These are phyloP conservation scores for Hafferia zeledoni DNA, from an alignment of 2,797 vertebrate genomes.

Conservation along the genomic window DNA sequence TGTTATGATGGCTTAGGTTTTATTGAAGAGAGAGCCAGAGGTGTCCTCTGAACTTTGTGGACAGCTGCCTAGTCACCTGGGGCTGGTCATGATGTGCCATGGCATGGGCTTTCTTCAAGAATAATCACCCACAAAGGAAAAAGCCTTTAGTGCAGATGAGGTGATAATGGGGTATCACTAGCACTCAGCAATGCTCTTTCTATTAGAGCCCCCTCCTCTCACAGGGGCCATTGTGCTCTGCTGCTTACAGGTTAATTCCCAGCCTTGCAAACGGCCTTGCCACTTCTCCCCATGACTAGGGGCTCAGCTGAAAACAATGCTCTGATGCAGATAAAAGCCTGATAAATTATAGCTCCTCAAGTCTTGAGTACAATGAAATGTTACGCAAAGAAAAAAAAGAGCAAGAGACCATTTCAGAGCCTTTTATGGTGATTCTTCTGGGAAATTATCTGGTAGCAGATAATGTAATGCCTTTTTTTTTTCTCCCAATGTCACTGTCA, in stretches of 20 bases:
- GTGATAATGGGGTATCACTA: not conserved
- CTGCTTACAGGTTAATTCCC: not conserved
- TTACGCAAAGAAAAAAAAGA: not conserved
- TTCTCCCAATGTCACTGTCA: not conserved
- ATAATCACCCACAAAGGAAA: not conserved
- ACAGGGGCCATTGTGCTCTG: not conserved
- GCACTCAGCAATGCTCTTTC: not conserved
- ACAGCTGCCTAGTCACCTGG: not conserved
- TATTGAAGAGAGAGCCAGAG: not conserved
- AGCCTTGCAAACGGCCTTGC: not conserved
- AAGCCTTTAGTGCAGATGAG: not conserved
- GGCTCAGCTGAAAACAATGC: not conserved
- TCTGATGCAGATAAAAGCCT: not conserved
- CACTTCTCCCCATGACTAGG: not conserved
- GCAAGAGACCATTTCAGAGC: conserved; percentile 28
- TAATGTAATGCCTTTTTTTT: conserved; percentile 30
- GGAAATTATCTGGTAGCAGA: conserved; percentile 58
- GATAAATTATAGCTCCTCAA: conserved; percentile 14
- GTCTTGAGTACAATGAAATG: conserved; percentile 1
- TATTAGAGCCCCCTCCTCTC: not conserved
- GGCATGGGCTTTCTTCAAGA: not conserved
- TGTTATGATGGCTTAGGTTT: not conserved
- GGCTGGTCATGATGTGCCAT: not conserved
- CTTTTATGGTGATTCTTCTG: conserved; percentile 48
- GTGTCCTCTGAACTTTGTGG: not conserved